Evolutionary conservation across 2,113 vertebrate species (phyloP), one percentile per base, ranked within the genome.

Genomic region (Trichomycterus rosablanca): DNA sequence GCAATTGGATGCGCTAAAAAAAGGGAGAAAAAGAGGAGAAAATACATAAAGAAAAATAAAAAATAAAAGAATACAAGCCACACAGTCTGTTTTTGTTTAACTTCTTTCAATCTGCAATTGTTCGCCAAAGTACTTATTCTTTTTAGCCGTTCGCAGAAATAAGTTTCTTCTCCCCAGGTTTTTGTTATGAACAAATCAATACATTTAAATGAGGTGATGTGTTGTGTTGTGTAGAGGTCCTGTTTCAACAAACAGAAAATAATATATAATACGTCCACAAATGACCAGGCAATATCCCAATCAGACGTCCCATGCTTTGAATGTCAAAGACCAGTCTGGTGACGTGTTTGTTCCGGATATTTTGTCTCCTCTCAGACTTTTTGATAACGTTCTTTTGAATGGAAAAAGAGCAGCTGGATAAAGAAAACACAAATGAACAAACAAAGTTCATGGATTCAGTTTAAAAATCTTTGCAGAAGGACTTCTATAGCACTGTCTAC

Each of bases 211-310:
- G 88, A 89, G 85, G 88, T 89, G 88, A 86, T 89, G 88, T 83
- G 86, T 89, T 89, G 87, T 87, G 84, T 87, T 85, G 78, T 88
- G 84, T 70, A 71, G 78, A 89, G 88, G 85, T 89, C 87, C 87
- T 88, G 86, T 87, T 88, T 87, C 79, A 84, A 86, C 76, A 88
- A 89, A 89, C 87, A 87, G 87, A 86, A 85, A 86, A 89, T 78
- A 83, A 88, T 77, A 86, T 81, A 80, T 79, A 76, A 84, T 77
- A 84, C 59, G 74, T 83, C 67, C 80, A 82, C 74, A 80, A 81
- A 81, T 74, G 78, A 80, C 73, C 71, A 74, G 78, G 77, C 77
- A 57, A 77, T 55, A 77, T 74, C 68, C 77, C 80, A 72, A 78
- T 72, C 79, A 74, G 74, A 49, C 56, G 59, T 78, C 43, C 64